Conservation (phyloP, 2,113 vertebrate genomes). For the Lycaon pictus region DNA sequence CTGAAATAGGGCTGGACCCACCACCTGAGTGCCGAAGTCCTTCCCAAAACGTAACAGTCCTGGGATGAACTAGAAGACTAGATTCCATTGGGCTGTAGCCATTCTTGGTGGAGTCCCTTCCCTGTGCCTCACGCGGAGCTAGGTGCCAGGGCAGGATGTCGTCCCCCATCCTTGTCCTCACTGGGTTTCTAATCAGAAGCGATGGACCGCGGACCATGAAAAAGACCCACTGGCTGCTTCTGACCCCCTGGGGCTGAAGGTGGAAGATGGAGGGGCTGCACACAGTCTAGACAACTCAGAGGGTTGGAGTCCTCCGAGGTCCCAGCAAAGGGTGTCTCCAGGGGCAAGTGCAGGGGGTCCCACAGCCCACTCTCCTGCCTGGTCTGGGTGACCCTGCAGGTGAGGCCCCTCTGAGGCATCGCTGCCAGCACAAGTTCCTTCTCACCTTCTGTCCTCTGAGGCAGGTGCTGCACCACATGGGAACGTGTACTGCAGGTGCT, state of each 20-base stretch:
- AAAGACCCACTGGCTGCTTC: neutral
- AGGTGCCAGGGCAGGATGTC: neutral
- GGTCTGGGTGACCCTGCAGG: neutral
- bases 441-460: neutral
- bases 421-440: neutral
- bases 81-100: neutral
- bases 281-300: neutral
- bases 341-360: neutral
- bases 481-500: neutral
- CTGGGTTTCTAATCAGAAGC: neutral
- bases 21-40: too few relatives aligned
- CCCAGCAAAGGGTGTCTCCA: neutral
- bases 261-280: neutral
- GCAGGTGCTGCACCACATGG: fast-evolving
- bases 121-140: neutral
- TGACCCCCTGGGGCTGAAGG: neutral
- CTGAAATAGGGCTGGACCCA: neutral
- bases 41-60: neutral
- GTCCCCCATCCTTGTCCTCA: neutral
- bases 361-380: neutral
- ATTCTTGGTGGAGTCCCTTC: neutral
- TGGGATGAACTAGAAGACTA: neutral
- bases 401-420: neutral
- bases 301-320: fast-evolving
- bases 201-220: neutral